Evolutionary conservation across 1,140 invertebrate species (phyloP), one percentile per base, ranked within the genome.

Genomic region (Formica exsecta): DNA sequence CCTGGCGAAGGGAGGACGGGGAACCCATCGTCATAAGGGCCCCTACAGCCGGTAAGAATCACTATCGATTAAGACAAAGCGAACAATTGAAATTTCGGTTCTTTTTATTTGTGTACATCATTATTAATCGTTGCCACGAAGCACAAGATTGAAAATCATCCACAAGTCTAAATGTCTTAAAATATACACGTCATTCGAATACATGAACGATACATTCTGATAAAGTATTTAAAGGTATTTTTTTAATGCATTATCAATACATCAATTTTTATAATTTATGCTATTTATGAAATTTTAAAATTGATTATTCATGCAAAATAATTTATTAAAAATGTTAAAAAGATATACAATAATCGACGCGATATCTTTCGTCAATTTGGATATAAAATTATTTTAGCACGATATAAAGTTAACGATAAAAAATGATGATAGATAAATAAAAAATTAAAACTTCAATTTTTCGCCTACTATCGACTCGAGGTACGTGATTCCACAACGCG

Each of bases 1-100:
- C 96, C 4, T 97, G 97, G 97, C 95, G 96, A 80, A 95, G 97
- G 51, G 97, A 97, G 92, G 96, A 97, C 90, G 96, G 97, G 54
- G 96, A 97, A 90, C 96, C 96, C 51, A 96, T 97, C 86, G 93
- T 97, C 66, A 95, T 97, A 86, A 96, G 97, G 91, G 96, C 96
- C 91, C 95, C 96, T 11, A 90, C 91, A 57, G 61, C 88, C 44
- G 92, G 91, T 91, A 91, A 83, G 32, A 54, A 8, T 13, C n/a
- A 9, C 19, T 16, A 44, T 51, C 32, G 32, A 75, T 62, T n/a
- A 57, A 19, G n/a, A 4, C 9, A 9, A 19, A 59, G n/a, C 25
- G 13, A 29, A 32, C 36, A 77, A 85, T 81, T 85, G 11, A 85
- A 54, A 65, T 44, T n/a, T 64, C 32, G 9, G 41, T 29, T 1